Evolutionary conservation across 2,113 vertebrate species (phyloP).

Genomic region (Psephotus haematonotus): DNA sequence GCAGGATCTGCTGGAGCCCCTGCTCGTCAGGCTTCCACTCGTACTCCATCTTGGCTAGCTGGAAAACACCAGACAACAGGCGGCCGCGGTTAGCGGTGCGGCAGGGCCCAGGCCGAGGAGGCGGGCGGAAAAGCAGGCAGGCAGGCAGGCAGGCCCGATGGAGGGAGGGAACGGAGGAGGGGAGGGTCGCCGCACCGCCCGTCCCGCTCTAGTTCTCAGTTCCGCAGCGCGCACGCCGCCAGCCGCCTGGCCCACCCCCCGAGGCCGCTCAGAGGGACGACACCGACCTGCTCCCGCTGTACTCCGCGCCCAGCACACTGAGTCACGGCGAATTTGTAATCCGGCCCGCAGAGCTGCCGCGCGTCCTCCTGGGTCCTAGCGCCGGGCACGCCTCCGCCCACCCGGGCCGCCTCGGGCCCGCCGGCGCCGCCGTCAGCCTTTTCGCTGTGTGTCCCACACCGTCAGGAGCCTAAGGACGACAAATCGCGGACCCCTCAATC

Average conservation of each 20-base stretch:
- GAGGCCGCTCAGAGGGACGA: neutral
- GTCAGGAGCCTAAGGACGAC: neutral
- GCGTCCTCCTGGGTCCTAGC: slow-evolving; percentile 75
- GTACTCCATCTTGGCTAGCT: slow-evolving; percentile 93
- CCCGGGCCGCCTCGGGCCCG: neutral
- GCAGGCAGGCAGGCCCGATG: neutral
- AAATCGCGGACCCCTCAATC: neutral
- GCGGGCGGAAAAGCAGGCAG: neutral
- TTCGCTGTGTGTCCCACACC: neutral
- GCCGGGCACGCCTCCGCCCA: neutral
- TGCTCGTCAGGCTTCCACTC: slow-evolving; percentile 98
- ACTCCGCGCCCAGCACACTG: slow-evolving; percentile 36
- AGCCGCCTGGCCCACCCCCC: neutral
- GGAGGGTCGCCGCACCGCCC: neutral
- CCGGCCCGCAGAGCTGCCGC: slow-evolving; percentile 10
- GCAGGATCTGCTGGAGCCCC: slow-evolving; percentile 92
- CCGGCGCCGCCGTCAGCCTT: neutral
- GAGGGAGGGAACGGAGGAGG: too few species aligned
- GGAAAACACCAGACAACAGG: slow-evolving; percentile 51
- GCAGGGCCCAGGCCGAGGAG: neutral
- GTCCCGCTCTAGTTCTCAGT: neutral
- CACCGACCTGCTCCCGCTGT: neutral
- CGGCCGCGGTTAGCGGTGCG: neutral
- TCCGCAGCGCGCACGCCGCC: neutral
- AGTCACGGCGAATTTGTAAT: slow-evolving; percentile 71